Percentiles rank a stretch among this genome's conserved stretches.
Conservation (phyloP, 2,888 invertebrate species). For the Corbicula japonica region DNA sequence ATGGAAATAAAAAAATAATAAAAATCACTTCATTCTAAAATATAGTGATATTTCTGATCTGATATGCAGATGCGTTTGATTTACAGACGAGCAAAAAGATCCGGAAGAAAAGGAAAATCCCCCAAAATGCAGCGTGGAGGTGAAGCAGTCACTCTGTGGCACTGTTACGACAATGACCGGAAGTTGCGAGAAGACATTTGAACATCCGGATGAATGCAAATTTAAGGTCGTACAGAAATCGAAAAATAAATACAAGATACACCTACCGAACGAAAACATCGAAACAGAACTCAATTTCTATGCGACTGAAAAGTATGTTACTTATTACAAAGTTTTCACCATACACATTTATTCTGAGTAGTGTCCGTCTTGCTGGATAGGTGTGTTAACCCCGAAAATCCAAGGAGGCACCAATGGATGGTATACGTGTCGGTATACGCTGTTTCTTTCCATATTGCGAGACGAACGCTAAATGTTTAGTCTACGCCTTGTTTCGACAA, state of each 20-base stretch:
- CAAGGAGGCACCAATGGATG: no score
- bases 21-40: neutral
- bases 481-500: no score
- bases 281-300: neutral
- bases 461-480: no score
- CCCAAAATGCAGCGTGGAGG: neutral
- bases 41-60: neutral
- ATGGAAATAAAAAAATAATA: neutral
- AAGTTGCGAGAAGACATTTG: slow-evolving; percentile 24
- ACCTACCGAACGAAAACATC: neutral
- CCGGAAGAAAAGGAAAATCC: neutral
- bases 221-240: neutral
- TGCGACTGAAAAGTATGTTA: neutral
- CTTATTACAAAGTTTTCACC: no score
- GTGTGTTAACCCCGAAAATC: no score
- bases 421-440: no score
- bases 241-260: neutral
- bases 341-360: no score
- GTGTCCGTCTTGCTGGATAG: no score
- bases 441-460: no score
- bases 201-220: slow-evolving; percentile 9
- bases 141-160: slow-evolving; percentile 3
- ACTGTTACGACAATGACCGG: neutral
- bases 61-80: neutral
- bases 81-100: neutral